These are phyloP conservation scores for Nannobrachium achirus DNA, from an alignment of 2,113 vertebrate species.

Conservation along the genomic window DNA sequence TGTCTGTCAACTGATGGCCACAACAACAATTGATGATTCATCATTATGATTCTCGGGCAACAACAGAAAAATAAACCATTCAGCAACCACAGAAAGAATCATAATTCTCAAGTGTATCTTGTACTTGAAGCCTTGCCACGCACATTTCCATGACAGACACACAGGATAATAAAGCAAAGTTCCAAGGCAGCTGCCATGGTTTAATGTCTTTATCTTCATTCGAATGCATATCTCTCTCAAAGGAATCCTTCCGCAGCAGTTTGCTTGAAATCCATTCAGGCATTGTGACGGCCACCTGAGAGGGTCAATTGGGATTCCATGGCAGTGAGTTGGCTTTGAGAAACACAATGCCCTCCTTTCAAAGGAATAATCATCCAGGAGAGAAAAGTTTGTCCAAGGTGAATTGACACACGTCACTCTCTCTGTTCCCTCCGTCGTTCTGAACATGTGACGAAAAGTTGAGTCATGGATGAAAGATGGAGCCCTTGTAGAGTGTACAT, in stretches of 20 bases:
- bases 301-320: constrained; percentile 45
- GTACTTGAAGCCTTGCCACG: constrained; percentile 54
- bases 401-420: constrained; percentile 40
- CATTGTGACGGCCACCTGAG: constrained; percentile 61
- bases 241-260: constrained; percentile 56
- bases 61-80: constrained; percentile 31
- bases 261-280: constrained; percentile 62
- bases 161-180: constrained; percentile 50
- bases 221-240: constrained; percentile 53
- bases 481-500: constrained; percentile 37
- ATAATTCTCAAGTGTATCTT: constrained; percentile 50
- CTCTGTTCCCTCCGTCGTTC: neutral
- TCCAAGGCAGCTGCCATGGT: constrained; percentile 60
- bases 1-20: constrained; percentile 1
- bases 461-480: constrained; percentile 48
- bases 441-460: constrained; percentile 49
- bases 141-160: constrained; percentile 45
- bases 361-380: constrained; percentile 48
- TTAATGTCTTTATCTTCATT: constrained; percentile 65
- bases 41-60: constrained; percentile 24
- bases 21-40: constrained; percentile 14
- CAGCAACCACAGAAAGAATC: constrained; percentile 33
- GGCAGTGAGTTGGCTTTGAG: constrained; percentile 43
- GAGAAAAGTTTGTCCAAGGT: constrained; percentile 53
- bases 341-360: constrained; percentile 57